phyloP scores from a whole-genome alignment of 2,797 vertebrate genomes.

The Clarias laeviceps region DNA sequence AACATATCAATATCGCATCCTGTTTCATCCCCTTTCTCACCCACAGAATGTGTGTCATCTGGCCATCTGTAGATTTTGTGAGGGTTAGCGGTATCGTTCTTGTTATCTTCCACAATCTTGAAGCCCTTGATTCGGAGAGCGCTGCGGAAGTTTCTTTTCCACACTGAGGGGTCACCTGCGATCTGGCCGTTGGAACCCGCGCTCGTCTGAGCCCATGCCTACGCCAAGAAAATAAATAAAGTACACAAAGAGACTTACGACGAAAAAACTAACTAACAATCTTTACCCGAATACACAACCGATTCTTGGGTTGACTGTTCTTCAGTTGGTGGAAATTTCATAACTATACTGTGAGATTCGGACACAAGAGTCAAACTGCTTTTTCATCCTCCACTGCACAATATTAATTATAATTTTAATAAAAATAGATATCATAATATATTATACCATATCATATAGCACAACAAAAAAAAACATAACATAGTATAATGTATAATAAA shows the following conservation, averaged over 20 bases:
- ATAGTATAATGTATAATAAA: background rate
- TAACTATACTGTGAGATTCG: background rate
- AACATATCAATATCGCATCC: background rate
- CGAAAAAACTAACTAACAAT: too few relatives aligned
- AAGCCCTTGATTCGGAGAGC: slow-evolving; percentile 82
- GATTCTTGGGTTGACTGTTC: background rate
- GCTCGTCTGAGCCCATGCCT: slow-evolving; percentile 87
- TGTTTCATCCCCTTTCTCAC: slow-evolving; percentile 53
- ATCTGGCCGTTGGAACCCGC: slow-evolving; percentile 65
- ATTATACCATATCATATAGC: background rate
- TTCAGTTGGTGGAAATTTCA: background rate
- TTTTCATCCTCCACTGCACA: background rate
- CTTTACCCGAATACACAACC: too few relatives aligned
- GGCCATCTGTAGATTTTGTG: slow-evolving; percentile 82
- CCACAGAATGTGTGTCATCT: slow-evolving; percentile 50
- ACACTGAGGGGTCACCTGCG: slow-evolving; percentile 75
- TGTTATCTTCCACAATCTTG: slow-evolving; percentile 69
- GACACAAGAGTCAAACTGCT: background rate
- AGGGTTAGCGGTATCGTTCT: slow-evolving; percentile 79
- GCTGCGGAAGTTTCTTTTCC: slow-evolving; percentile 91
- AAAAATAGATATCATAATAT: background rate
- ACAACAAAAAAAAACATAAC: background rate
- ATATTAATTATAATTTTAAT: background rate
- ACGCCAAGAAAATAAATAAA: background rate
- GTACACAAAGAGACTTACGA: background rate